Evolutionary conservation across 2,888 invertebrate genomes (phyloP), one percentile per base, ranked within the genome.

Genomic region (Polylopha cassiicola): DNA sequence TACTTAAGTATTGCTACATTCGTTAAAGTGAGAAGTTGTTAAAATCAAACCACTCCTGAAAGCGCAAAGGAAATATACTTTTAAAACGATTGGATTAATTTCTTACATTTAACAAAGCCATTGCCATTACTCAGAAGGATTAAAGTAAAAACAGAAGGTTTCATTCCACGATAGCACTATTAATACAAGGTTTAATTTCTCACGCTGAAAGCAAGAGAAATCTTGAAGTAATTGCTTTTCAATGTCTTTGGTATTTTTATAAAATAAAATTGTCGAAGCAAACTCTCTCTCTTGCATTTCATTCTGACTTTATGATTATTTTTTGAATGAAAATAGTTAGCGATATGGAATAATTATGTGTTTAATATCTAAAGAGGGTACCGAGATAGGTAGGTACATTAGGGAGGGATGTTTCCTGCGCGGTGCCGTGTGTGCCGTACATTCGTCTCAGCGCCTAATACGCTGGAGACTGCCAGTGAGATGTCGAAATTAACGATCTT

Each of bases 401-500:
- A 37, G 13, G 7, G 16, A 18, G 14, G 22, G 8, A 9, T 21
- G 15, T 13, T 22, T 8, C 31, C 5, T 6, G 7, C 15, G 9
- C 4, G 46, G 47, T 58, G 48, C 58, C 65, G 54, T 53, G 55
- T 65, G 65, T 59, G 61, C 51, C 62, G 52, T 61, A 65, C 65
- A 70, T 72, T 64, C 63, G 55, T 64, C 61, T 59, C 53, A 59
- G 55, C 55, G 61, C 58, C 59, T 66, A 70, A 71, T 70, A 73
- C 30, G 39, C 45, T 47, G 48, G 29, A 44, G 37, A 49, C 53
- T 62, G 61, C 61, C 65, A 69, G 63, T 73, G 67, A 77, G 77
- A 79, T 77, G 76, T 78, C 67, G 73, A 75, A 79, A 81, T 77
- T 79, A 82, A 82, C 81, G 80, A 81, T 80, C 80, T 79, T 74